Percentiles rank a stretch among this genome's conserved stretches.
Conservation (phyloP, 2,888 invertebrate species). For the Latrodectus hesperus region DNA sequence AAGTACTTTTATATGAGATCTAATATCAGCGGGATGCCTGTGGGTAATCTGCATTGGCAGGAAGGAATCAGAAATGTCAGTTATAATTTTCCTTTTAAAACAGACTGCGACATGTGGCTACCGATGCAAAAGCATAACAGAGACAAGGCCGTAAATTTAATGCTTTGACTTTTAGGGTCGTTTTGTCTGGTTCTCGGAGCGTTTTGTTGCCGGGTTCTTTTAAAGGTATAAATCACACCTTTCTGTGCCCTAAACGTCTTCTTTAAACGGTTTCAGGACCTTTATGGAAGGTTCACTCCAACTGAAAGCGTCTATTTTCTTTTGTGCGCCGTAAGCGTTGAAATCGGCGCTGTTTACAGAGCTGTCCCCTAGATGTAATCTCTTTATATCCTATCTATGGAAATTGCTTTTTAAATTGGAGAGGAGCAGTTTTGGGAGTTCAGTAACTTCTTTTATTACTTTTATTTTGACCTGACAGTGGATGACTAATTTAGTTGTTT, state of each 20-base stretch:
- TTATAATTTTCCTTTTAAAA: constrained; percentile 31
- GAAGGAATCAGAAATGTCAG: too few species aligned
- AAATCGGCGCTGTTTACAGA: constrained; percentile 33
- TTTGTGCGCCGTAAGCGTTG: constrained; percentile 36
- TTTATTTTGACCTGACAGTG: too few species aligned
- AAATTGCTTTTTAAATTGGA: background rate
- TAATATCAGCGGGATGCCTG: too few species aligned
- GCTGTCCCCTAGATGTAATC: constrained; percentile 39
- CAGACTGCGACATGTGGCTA: constrained; percentile 47
- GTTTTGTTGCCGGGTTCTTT: constrained; percentile 47
- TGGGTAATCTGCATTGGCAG: too few species aligned
- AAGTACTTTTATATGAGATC: too few species aligned
- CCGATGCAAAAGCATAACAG: constrained; percentile 40
- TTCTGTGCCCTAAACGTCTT: constrained; percentile 46
- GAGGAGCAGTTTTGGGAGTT: too few species aligned
- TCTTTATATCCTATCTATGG: constrained; percentile 25
- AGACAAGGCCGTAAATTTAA: constrained; percentile 60
- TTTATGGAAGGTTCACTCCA: background rate
- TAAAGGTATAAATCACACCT: constrained; percentile 50
- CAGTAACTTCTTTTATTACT: too few species aligned
- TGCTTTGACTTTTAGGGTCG: constrained; percentile 49
- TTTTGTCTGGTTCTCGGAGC: constrained; percentile 54
- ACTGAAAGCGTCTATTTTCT: constrained; percentile 25
- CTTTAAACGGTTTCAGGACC: constrained; percentile 46
- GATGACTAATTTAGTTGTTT: too few species aligned